Conservation (phyloP, 2,797 vertebrate genomes). For the Anabas testudineus region DNA sequence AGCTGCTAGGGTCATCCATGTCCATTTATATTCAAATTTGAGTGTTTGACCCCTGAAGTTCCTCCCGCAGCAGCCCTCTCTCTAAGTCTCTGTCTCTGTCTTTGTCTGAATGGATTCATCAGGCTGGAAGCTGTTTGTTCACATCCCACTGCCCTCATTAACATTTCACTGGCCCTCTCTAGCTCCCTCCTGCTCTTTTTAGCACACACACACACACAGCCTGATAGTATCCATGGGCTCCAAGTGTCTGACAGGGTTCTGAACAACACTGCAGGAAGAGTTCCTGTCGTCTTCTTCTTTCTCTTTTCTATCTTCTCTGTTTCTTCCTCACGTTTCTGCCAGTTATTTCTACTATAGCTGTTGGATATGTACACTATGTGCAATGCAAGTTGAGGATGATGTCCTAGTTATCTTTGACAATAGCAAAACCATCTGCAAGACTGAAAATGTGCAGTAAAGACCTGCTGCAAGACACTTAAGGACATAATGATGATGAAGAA, state of each 20-base stretch:
- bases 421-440: constrained; percentile 1
- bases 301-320: neutral
- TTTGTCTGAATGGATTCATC: constrained; percentile 72
- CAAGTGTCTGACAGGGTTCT: constrained; percentile 40
- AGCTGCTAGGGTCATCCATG: constrained; percentile 43
- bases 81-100: constrained; percentile 29
- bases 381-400: neutral
- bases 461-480: neutral
- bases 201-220: constrained; percentile 12
- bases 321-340: neutral
- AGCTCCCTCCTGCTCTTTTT: constrained; percentile 35
- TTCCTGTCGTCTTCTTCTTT: constrained; percentile 4
- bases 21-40: constrained; percentile 60
- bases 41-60: constrained; percentile 63
- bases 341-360: constrained; percentile 3
- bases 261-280: constrained; percentile 35
- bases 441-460: neutral
- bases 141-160: constrained; percentile 75
- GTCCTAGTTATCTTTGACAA: neutral
- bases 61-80: constrained; percentile 33
- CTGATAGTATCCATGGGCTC: constrained; percentile 48
- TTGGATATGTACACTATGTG: neutral
- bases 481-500: neutral
- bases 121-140: constrained; percentile 77
- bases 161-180: constrained; percentile 66